Conservation (phyloP, 2,888 invertebrate species). For the Pherbina coryleti region DNA sequence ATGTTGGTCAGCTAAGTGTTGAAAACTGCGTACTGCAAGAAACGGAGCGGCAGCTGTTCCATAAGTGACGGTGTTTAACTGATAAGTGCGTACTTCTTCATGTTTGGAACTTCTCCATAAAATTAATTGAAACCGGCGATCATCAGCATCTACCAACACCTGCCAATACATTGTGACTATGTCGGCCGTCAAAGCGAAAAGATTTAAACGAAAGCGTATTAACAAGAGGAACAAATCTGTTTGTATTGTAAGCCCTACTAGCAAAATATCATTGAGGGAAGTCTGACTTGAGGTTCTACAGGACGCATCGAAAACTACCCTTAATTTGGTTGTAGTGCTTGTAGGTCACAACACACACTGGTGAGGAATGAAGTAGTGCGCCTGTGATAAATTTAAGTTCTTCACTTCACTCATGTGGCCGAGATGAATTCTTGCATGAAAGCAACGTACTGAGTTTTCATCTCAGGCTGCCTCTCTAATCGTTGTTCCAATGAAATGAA, state of each 20-base stretch:
- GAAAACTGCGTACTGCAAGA: no score
- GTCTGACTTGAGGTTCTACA: slow-evolving; percentile 30
- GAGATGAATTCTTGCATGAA: slow-evolving; percentile 55
- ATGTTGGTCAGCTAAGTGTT: slow-evolving; percentile 39
- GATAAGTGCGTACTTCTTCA: slow-evolving; percentile 17
- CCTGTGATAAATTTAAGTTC: background rate
- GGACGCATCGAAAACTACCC: no score
- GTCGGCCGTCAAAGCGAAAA: slow-evolving; percentile 19
- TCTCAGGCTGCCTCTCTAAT: slow-evolving; percentile 27
- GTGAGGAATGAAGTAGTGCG: slow-evolving; percentile 40
- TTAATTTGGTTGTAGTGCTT: no score
- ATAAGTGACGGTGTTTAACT: slow-evolving; percentile 35
- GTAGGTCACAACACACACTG: slow-evolving; percentile 21
- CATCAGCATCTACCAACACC: slow-evolving; percentile 8
- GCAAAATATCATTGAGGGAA: slow-evolving; percentile 41
- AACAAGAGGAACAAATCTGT: slow-evolving; percentile 24
- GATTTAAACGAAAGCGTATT: slow-evolving; percentile 20
- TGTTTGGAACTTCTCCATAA: slow-evolving; percentile 16
- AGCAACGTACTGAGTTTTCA: slow-evolving; percentile 35
- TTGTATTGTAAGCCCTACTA: slow-evolving; percentile 32
- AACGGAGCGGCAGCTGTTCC: slow-evolving; percentile 43
- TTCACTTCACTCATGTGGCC: slow-evolving; percentile 64
- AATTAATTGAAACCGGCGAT: slow-evolving; percentile 32
- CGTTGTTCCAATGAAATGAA: slow-evolving; percentile 38
- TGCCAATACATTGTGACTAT: slow-evolving; percentile 38